A percentile compares a stretch with the other conserved stretches of the same genome.
Conservation (phyloP, 2,797 vertebrate genomes). For the Falco berigora region DNA sequence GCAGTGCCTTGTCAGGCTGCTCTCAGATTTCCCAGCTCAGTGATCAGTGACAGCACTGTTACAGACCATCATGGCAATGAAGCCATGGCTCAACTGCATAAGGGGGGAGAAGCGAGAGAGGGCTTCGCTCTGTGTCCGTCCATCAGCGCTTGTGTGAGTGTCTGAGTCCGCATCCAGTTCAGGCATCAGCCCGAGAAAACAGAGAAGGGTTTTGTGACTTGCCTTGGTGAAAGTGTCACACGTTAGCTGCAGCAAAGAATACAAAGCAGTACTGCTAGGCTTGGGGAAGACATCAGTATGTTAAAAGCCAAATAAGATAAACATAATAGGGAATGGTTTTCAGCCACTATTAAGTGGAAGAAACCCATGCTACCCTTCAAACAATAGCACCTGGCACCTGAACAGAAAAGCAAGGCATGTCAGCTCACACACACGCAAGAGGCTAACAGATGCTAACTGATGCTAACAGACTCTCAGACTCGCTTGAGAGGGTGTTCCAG, state of each 20-base stretch:
- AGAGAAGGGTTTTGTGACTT: not conserved
- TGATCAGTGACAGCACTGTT: not conserved
- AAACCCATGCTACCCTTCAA: not conserved
- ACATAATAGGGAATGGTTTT: not conserved
- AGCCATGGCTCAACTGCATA: not conserved
- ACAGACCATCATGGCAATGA: not conserved
- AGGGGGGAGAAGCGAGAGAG: rapidly evolving
- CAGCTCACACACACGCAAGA: not conserved
- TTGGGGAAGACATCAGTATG: not conserved
- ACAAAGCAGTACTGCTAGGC: not conserved
- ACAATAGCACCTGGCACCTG: not conserved
- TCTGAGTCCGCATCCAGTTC: not conserved
- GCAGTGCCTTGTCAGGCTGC: not conserved
- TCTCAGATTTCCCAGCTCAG: constrained; percentile 6
- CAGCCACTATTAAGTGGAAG: not conserved
- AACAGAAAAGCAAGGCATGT: not conserved
- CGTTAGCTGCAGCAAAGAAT: not conserved
- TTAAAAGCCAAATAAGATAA: not conserved
- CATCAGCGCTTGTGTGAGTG: not conserved
- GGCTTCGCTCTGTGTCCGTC: not conserved
- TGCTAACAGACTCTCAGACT: not conserved
- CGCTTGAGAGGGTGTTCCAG: not conserved
- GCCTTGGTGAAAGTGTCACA: not conserved
- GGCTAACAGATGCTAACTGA: not conserved
- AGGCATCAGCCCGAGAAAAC: not conserved